These are phyloP conservation scores for Chrysodeixis includens DNA, from an alignment of 2,888 invertebrate genomes.

Conservation along the genomic window DNA sequence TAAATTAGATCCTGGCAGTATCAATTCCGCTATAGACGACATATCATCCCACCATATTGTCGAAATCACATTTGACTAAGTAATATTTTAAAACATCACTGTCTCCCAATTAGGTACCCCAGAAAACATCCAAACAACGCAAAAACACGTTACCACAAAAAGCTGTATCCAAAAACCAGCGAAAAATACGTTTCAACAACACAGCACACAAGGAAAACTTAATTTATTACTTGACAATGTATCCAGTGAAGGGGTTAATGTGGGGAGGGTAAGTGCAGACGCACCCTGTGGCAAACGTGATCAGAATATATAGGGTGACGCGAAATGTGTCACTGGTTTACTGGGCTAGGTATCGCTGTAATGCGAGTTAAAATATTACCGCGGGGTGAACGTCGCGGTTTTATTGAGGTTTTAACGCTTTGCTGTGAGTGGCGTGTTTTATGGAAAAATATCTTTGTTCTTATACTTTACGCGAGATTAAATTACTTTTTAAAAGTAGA, in stretches of 20 bases:
- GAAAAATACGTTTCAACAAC: conserved; percentile 35
- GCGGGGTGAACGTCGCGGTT: neutral
- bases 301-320: conserved; percentile 36
- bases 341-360: conserved; percentile 8
- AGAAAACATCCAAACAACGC: conserved; percentile 2
- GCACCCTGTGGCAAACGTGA: conserved; percentile 48
- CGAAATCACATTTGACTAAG: neutral
- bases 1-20: too few species aligned
- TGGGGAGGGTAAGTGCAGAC: conserved; percentile 52
- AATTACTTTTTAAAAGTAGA: too few species aligned
- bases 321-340: conserved; percentile 46
- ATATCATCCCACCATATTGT: neutral
- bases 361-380: conserved; percentile 9
- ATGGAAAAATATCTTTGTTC: neutral
- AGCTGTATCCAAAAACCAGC: conserved; percentile 10
- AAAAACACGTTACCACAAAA: conserved; percentile 16
- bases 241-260: conserved; percentile 52
- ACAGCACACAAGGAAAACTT: conserved; percentile 44
- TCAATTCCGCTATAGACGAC: too few species aligned
- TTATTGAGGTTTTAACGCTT: neutral
- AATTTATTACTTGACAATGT: conserved; percentile 62
- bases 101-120: neutral
- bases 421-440: neutral
- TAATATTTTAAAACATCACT: neutral
- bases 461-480: too few species aligned